These are phyloP conservation scores for Papilio xuthus DNA, from an alignment of 1,140 invertebrate genomes.

Conservation along the genomic window DNA sequence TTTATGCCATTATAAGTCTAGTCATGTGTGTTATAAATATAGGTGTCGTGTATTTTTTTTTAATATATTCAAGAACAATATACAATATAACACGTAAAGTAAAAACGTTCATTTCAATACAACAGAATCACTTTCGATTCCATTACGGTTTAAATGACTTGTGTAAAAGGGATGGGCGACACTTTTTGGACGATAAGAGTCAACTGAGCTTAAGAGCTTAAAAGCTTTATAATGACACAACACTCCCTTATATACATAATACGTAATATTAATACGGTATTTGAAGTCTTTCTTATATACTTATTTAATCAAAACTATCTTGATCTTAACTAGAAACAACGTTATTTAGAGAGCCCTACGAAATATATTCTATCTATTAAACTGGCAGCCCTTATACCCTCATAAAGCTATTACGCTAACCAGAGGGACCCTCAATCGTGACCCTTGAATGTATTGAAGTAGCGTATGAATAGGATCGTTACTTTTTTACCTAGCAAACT, in stretches of 20 bases:
- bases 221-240: constrained; percentile 19
- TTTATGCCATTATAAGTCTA: too few species aligned
- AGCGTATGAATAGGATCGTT: constrained; percentile 12
- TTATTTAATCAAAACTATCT: constrained; percentile 16
- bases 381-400: constrained; percentile 12
- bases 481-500: constrained; percentile 6
- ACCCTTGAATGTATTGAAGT: constrained; percentile 22
- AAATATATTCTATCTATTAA: constrained; percentile 24
- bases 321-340: constrained; percentile 1
- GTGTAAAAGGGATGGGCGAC: constrained; percentile 13
- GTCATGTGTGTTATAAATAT: too few species aligned
- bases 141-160: constrained; percentile 13
- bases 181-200: constrained; percentile 6
- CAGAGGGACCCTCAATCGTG: constrained; percentile 2
- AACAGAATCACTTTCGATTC: constrained; percentile 2
- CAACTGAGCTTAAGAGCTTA: constrained; percentile 22
- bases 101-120: background rate
- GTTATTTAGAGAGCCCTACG: constrained; percentile 6
- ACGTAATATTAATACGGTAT: background rate
- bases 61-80: background rate
- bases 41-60: background rate
- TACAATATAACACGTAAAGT: background rate
- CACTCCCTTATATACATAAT: background rate
- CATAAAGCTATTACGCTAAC: constrained; percentile 18
- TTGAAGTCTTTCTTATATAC: background rate